phyloP scores from a whole-genome alignment of 2,113 vertebrate genomes.

The Crotalus viridis region DNA sequence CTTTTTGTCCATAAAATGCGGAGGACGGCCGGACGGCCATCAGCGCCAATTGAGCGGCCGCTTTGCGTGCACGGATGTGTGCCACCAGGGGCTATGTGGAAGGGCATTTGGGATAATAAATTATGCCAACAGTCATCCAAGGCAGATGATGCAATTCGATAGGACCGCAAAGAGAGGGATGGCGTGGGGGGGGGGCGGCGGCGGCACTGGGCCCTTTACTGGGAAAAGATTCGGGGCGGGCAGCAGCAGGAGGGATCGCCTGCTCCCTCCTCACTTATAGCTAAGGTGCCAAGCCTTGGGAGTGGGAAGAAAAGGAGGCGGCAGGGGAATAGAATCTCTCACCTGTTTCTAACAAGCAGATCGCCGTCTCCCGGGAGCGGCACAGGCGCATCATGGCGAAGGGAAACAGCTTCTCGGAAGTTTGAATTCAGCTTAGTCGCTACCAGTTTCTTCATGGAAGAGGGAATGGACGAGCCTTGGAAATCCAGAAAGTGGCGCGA shows the following conservation, averaged over 20 bases:
- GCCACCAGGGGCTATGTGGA: slow-evolving; percentile 20
- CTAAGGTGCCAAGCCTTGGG: too few relatives aligned
- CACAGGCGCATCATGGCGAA: slow-evolving; percentile 75
- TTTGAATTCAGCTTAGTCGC: slow-evolving; percentile 83
- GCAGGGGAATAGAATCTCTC: slow-evolving; percentile 53
- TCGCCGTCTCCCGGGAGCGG: slow-evolving; percentile 88
- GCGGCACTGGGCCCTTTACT: neutral
- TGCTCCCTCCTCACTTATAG: neutral
- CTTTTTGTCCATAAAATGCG: neutral
- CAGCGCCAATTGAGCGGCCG: neutral
- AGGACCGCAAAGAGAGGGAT: slow-evolving; percentile 36
- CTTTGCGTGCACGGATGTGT: neutral
- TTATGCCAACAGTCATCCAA: slow-evolving; percentile 70
- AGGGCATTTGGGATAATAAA: slow-evolving; percentile 53
- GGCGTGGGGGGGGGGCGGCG: neutral
- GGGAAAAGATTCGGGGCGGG: neutral
- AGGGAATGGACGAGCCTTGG: slow-evolving; percentile 84
- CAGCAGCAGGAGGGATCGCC: neutral
- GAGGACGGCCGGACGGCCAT: neutral
- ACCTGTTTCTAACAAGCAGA: slow-evolving; percentile 91
- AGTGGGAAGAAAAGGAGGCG: neutral
- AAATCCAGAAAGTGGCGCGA: slow-evolving; percentile 93
- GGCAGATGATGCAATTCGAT: slow-evolving; percentile 70
- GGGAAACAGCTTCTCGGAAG: slow-evolving; percentile 83
- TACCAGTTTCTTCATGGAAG: slow-evolving; percentile 86